Base-by-base conservation (phyloP, 1,140 invertebrate species). In the Drosophila malerkotliana region DNA sequence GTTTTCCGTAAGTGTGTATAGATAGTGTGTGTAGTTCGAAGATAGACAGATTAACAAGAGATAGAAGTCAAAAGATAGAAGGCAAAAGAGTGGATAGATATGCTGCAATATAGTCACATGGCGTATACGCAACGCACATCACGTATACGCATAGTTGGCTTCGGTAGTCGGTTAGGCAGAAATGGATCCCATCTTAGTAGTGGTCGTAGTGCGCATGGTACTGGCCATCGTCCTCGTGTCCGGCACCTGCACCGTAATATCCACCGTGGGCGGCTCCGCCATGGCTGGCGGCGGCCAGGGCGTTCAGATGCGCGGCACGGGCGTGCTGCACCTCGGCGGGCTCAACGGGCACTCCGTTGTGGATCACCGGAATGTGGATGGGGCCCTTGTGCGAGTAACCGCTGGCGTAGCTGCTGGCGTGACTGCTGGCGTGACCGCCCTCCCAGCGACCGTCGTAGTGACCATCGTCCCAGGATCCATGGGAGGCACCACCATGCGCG, bases 301-400 rank as follows among this genome's bases (percentile, higher is more conserved):
- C 93, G 14, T 92, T 93, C 58, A 93, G 80, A 80, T 94, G 94
- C 12, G 93, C 93, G n/a, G 93, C 92, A 74, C 93, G 94, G 9
- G 94, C 94, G 59, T 93, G 93, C 53, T 93, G 93, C 3, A 94
- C 94, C 87, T 94, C 94, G 3, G 93, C 93, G 14, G 94, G 94
- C 77, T 94, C 94, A 0, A 94, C 92, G 9, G 93, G 93, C 8
- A 93, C 92, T 21, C 93, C 94, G 58, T 93, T 93, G 56, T 93
- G 92, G 58, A 93, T 92, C 30, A 92, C 85, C 4, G 92, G 92
- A 60, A 92, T 90, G 64, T 92, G 92, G 14, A 91, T 90, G 12
- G 93, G 92, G 34, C 92, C 93, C 58, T 88, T 83, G 48, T 93
- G 83, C 66, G 89, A 91, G 14, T 90, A 78, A 21, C 79, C 77